Base-by-base conservation (phyloP, 2,888 invertebrate species). In the Andrena haemorrhoa region DNA sequence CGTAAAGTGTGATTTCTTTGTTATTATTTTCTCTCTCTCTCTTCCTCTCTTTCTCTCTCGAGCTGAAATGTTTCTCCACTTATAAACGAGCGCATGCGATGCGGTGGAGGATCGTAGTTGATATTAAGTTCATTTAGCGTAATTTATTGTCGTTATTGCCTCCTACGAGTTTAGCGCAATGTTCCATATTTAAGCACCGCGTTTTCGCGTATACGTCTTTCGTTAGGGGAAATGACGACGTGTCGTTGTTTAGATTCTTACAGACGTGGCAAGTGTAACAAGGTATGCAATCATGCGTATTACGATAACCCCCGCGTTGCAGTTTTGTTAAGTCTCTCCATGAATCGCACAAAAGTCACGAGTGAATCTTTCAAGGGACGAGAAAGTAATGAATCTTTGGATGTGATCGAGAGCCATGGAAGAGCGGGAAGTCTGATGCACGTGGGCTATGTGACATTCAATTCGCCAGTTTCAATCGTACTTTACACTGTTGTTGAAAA, bases 71-170 rank as follows among this genome's bases (percentile, higher is more conserved):
- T 60, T 47, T 75, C 53, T 56, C 8, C 26, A 64, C 29, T 76
- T n/a, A 7, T 12, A 29, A 70, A 8, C 7, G 16, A 33, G 47
- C 47, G 41, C 29, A 16, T 8, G 51, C 51, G 12, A 72, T n/a
- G 31, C 58, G 70, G 58, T 8, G 47, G n/a, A 26, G 23, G 53
- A 31, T 81, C 41, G 20, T 75, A 65, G 65, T 61, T 41, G 56
- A 73, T 69, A 35, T 70, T 69, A 72, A 65, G 26, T 83, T 83
- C 31, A 51, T 78, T 83, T 83, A 83, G 83, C 68, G 61, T 88
- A 88, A 87, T 86, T 88, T 88, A 77, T 86, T 84, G 80, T 84
- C 83, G 82, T 90, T 88, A 87, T 85, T 75, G 75, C 75, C 63
- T 83, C 58, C 73, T 75, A 66, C 72, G 72, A 83, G 79, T 82